Conservation (phyloP, 2,113 vertebrate species). For the Rhizomys pruinosus region DNA sequence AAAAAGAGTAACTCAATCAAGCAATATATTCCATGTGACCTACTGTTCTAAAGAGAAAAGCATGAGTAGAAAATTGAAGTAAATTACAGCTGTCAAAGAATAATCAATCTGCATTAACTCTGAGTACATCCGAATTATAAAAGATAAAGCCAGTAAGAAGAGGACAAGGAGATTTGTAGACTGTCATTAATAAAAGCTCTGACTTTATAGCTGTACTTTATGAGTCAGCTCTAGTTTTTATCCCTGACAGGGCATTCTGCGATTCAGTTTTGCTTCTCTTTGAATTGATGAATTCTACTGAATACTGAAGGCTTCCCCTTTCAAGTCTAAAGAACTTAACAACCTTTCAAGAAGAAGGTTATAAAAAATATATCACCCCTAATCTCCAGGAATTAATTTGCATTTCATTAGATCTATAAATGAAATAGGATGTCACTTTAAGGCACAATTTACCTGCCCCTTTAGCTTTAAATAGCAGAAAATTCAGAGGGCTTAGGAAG, state of each 20-base stretch:
- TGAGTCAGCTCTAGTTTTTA: slow-evolving; percentile 57
- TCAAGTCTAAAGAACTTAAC: slow-evolving; percentile 20
- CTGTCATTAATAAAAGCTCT: slow-evolving; percentile 65
- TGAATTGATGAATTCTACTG: slow-evolving; percentile 46
- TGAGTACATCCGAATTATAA: slow-evolving; percentile 1
- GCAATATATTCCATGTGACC: neutral
- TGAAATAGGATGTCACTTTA: slow-evolving; percentile 5
- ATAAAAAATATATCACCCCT: slow-evolving; percentile 8
- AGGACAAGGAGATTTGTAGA: slow-evolving; percentile 59
- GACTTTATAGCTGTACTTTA: slow-evolving; percentile 60
- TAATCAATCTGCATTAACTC: slow-evolving; percentile 47
- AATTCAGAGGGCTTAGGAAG: slow-evolving; percentile 10
- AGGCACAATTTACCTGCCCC: neutral
- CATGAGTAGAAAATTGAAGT: neutral
- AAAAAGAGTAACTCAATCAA: neutral
- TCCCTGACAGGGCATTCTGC: slow-evolving; percentile 31
- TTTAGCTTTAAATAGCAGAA: neutral
- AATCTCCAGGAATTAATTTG: slow-evolving; percentile 6
- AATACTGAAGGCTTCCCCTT: slow-evolving; percentile 42
- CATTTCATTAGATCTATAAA: slow-evolving; percentile 43
- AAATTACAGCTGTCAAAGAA: slow-evolving; percentile 62
- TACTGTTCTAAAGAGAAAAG: slow-evolving; percentile 34
- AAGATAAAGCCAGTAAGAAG: slow-evolving; percentile 16
- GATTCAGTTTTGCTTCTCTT: slow-evolving; percentile 34
- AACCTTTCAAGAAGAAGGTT: slow-evolving; percentile 59